phyloP scores from a whole-genome alignment of 2,797 vertebrate species.

The Mus caroli region DNA sequence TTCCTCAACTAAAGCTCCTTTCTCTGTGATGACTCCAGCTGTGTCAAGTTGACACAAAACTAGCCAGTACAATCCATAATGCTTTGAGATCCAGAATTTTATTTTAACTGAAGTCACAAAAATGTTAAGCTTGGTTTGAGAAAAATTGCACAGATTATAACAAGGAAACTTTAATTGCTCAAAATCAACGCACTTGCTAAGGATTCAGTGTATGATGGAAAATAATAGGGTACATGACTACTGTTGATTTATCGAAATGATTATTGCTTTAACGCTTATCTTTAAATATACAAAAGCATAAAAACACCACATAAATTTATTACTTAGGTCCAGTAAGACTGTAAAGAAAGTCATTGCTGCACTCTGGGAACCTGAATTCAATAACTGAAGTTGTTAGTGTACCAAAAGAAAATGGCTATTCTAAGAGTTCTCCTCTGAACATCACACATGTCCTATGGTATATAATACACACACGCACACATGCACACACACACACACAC shows the following conservation, averaged over 20 bases:
- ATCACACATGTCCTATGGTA: too few species aligned
- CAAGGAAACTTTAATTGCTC: background rate
- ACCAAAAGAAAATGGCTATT: too few species aligned
- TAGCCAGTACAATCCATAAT: too few species aligned
- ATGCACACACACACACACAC: background rate
- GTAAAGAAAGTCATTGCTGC: background rate
- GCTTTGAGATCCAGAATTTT: background rate
- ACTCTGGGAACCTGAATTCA: background rate
- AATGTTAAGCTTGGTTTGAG: background rate
- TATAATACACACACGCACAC: background rate
- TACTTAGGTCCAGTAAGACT: background rate
- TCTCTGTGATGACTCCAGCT: too few species aligned
- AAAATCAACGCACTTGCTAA: background rate
- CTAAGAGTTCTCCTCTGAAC: background rate
- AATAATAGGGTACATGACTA: background rate
- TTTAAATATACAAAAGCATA: background rate
- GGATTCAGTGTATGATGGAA: background rate
- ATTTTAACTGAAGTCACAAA: background rate
- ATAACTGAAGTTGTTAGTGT: background rate
- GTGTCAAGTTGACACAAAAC: too few species aligned
- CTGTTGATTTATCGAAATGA: background rate
- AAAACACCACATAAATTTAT: background rate
- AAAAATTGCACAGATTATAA: background rate
- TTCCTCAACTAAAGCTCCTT: too few species aligned
- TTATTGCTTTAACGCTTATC: background rate